Evolutionary conservation across 2,113 vertebrate species (phyloP).

Genomic region (Reinhardtius hippoglossoides): DNA sequence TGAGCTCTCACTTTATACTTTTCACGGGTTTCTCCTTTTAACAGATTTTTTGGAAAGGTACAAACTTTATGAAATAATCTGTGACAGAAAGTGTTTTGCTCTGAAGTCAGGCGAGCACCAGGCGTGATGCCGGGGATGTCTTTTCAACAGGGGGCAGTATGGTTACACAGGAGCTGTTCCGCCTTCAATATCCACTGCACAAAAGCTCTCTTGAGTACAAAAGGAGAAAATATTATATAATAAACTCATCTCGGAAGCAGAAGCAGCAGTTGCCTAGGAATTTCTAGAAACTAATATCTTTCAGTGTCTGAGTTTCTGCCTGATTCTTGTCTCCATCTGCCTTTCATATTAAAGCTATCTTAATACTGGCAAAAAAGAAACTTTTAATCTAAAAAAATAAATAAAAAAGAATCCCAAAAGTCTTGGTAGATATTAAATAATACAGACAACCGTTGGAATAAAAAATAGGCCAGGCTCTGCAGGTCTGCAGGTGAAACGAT

Average conservation of each 20-base stretch:
- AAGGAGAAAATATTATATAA: constrained; percentile 68
- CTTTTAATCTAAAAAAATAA: constrained; percentile 47
- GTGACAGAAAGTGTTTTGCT: background rate
- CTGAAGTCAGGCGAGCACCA: background rate
- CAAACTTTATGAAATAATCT: background rate
- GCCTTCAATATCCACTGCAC: constrained; percentile 25
- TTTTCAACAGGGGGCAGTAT: constrained; percentile 74
- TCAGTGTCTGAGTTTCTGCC: constrained; percentile 49
- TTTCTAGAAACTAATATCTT: constrained; percentile 71
- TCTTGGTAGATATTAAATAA: background rate
- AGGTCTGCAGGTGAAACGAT: background rate
- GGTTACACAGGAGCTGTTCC: constrained; percentile 26
- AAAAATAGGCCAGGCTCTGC: background rate
- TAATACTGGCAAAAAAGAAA: constrained; percentile 13
- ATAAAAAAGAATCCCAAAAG: background rate
- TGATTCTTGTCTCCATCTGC: constrained; percentile 36
- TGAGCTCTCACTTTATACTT: background rate
- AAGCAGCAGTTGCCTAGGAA: constrained; percentile 58
- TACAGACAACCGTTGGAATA: background rate
- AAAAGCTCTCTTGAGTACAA: constrained; percentile 48
- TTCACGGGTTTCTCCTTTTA: background rate
- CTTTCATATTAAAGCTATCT: constrained; percentile 48
- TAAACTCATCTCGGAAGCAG: constrained; percentile 64
- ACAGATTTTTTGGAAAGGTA: background rate
- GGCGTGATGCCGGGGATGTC: background rate